A percentile compares a stretch with the other conserved stretches of the same genome.
phyloP scores from a whole-genome alignment of 35 echinoderm and acorn worm species.

The Eucidaris tribuloides region DNA sequence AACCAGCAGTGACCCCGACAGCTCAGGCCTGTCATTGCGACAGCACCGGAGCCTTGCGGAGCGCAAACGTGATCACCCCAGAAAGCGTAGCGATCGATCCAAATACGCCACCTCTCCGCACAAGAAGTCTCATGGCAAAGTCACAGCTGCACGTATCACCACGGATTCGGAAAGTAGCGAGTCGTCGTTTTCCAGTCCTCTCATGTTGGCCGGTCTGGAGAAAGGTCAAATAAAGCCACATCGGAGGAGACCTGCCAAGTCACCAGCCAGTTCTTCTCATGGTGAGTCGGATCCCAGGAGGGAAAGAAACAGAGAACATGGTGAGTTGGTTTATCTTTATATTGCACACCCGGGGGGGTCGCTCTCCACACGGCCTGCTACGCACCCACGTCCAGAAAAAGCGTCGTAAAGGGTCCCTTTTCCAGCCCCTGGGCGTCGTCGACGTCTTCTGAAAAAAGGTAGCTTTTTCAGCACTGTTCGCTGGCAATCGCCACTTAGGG shows the following conservation, averaged over 20 bases:
- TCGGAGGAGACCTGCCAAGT: slow-evolving; percentile 44
- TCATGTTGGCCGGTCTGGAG: neutral
- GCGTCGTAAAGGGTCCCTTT: no score
- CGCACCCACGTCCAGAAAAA: no score
- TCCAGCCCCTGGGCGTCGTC: no score
- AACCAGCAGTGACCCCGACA: slow-evolving; percentile 45
- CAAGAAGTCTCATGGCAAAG: slow-evolving; percentile 37
- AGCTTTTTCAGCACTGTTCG: no score
- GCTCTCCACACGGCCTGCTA: no score
- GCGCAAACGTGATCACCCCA: slow-evolving; percentile 39
- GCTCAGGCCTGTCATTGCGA: neutral
- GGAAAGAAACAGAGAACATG: slow-evolving; percentile 39
- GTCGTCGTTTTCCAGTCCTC: slow-evolving; percentile 53
- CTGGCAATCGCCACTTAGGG: no score
- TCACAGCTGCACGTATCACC: neutral
- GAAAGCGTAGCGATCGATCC: slow-evolving; percentile 23
- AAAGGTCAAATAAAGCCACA: neutral
- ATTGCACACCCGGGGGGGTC: no score
- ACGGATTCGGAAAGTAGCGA: slow-evolving; percentile 97
- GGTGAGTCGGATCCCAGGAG: slow-evolving; percentile 38
- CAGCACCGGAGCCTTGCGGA: slow-evolving; percentile 11
- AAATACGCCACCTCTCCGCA: slow-evolving; percentile 34
- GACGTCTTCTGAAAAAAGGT: no score
- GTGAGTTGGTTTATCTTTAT: neutral
- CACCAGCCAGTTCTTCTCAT: slow-evolving; percentile 13